A percentile compares a stretch with the other conserved stretches of the same genome.
Evolutionary conservation across 1,140 invertebrate genomes (phyloP).

Genomic region (Platyscapa corneri): DNA sequence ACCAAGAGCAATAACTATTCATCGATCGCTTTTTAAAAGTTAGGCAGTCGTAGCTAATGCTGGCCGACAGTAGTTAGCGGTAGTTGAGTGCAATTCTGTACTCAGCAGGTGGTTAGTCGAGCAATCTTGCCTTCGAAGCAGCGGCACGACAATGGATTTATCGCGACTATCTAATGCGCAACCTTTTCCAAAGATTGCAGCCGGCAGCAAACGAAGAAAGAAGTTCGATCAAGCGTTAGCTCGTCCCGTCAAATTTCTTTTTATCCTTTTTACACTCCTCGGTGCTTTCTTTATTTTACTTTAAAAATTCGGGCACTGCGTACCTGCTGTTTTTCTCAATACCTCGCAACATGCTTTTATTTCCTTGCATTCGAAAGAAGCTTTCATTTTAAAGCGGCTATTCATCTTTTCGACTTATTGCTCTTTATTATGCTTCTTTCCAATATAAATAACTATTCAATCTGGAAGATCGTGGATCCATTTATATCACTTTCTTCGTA

Average conservation of each 20-base stretch:
- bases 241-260: neutral
- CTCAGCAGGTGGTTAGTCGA: slow-evolving; percentile 31
- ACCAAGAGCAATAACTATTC: neutral
- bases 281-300: slow-evolving; percentile 7
- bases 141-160: slow-evolving; percentile 25
- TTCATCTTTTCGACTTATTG: neutral
- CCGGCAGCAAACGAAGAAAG: neutral
- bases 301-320: neutral
- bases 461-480: neutral
- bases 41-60: neutral
- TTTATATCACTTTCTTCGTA: neutral
- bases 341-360: neutral
- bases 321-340: neutral
- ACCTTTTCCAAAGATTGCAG: slow-evolving; percentile 8
- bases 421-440: neutral
- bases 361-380: neutral
- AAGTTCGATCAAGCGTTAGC: neutral
- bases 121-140: neutral
- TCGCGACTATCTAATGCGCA: neutral
- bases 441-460: neutral
- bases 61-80: neutral
- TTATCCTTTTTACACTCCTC: neutral
- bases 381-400: neutral
- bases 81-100: neutral
- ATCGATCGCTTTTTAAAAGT: neutral